A percentile compares a stretch with the other conserved stretches of the same genome.
These are phyloP conservation scores for Brachionus koreanus DNA, from an alignment of 1,140 invertebrate species.

Conservation along the genomic window DNA sequence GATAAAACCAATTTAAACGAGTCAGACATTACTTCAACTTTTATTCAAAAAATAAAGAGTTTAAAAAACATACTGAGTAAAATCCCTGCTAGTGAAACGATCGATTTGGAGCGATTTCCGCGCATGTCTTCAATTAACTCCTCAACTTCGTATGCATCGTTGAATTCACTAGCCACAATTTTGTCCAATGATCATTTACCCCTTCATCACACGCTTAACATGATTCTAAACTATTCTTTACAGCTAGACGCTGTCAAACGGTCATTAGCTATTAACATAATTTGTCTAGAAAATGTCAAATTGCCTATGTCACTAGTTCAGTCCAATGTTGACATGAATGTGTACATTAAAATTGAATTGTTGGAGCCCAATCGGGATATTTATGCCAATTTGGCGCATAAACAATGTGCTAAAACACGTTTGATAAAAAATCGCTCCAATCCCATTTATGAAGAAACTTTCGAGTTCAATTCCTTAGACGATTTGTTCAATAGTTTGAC, in stretches of 20 bases:
- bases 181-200: conserved; percentile 28
- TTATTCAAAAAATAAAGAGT: conserved; percentile 16
- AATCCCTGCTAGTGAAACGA: background rate
- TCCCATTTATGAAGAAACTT: conserved; percentile 33
- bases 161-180: conserved; percentile 25
- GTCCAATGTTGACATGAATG: background rate
- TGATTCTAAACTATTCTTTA: conserved; percentile 27
- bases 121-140: conserved; percentile 9
- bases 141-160: background rate
- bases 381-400: background rate
- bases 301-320: background rate
- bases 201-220: background rate
- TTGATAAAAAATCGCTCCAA: conserved; percentile 26
- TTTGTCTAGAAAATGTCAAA: conserved; percentile 34
- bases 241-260: background rate
- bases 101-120: background rate
- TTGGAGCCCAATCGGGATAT: background rate
- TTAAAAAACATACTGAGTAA: background rate
- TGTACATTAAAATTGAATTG: conserved; percentile 31
- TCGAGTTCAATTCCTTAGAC: background rate
- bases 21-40: background rate
- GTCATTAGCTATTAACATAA: background rate
- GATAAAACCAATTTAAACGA: background rate
- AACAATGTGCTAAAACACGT: conserved; percentile 16
- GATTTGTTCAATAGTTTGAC: background rate